Evolutionary conservation across 2,888 invertebrate species (phyloP).

Genomic region (Rotaria macrura): DNA sequence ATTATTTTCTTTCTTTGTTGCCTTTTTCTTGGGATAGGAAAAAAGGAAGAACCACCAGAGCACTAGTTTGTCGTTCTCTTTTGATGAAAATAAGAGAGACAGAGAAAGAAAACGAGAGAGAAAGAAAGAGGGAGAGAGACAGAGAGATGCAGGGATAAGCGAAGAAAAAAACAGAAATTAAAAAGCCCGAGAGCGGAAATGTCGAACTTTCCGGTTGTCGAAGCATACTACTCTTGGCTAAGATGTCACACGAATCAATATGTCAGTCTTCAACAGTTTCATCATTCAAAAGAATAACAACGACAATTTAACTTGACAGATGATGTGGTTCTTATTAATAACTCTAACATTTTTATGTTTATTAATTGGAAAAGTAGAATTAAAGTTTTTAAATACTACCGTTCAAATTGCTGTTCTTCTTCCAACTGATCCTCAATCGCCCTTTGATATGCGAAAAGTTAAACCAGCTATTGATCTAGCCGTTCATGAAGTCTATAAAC

Average conservation of each 20-base stretch:
- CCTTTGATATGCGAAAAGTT: neutral
- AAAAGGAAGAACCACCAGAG: neutral
- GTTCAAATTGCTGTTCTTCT: constrained; percentile 4
- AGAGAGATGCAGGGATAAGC: neutral
- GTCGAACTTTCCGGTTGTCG: constrained; percentile 11
- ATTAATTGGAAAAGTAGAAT: neutral
- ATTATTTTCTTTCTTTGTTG: neutral
- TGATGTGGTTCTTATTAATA: neutral
- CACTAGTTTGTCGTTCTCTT: neutral
- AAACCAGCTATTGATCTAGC: constrained; percentile 16
- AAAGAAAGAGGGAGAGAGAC: neutral
- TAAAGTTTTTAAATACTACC: neutral
- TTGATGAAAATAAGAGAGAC: neutral
- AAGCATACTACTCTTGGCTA: neutral
- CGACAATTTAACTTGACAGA: neutral
- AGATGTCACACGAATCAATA: neutral
- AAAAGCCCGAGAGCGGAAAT: constrained; percentile 5
- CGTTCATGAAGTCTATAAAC: neutral
- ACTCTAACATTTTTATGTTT: neutral
- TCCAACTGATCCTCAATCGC: neutral
- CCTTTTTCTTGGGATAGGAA: neutral
- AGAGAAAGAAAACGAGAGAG: neutral
- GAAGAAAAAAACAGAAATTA: neutral
- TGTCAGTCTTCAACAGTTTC: neutral
- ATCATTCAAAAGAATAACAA: neutral